A percentile compares a stretch with the other conserved stretches of the same genome.
These are phyloP conservation scores for Aphelinus certus DNA, from an alignment of 1,140 invertebrate species.

Conservation along the genomic window DNA sequence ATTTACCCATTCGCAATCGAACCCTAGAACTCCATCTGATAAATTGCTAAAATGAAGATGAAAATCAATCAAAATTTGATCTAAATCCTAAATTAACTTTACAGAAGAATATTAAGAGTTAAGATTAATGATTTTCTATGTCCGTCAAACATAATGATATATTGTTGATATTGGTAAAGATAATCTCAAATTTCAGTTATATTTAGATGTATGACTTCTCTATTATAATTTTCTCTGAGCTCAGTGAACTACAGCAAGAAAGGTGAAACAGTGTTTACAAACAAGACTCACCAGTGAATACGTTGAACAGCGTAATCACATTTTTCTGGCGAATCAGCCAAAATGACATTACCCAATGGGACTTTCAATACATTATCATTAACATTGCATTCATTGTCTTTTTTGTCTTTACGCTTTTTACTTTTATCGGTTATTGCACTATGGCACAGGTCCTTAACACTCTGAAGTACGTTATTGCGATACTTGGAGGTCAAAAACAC, in stretches of 20 bases:
- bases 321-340: slow-evolving; percentile 60
- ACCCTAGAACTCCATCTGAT: slow-evolving; percentile 67
- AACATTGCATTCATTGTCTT: slow-evolving; percentile 30
- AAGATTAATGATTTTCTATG: not conserved
- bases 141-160: not conserved
- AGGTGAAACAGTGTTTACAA: slow-evolving; percentile 38
- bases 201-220: too few species aligned
- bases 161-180: too few species aligned
- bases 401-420: slow-evolving; percentile 29
- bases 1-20: slow-evolving; percentile 79
- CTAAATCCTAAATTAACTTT: not conserved
- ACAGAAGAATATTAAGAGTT: not conserved
- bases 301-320: slow-evolving; percentile 61
- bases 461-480: slow-evolving; percentile 58
- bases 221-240: too few species aligned
- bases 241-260: not conserved
- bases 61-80: not conserved
- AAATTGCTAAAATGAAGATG: slow-evolving; percentile 51
- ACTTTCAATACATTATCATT: slow-evolving; percentile 47
- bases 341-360: slow-evolving; percentile 55
- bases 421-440: slow-evolving; percentile 45
- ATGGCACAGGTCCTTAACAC: slow-evolving; percentile 56
- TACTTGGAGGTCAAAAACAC: slow-evolving; percentile 61
- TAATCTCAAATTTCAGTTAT: too few species aligned
- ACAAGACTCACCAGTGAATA: slow-evolving; percentile 56